A percentile compares a stretch with the other conserved stretches of the same genome.
Evolutionary conservation across 2,113 vertebrate species (phyloP).

Genomic region (Columba janthina): DNA sequence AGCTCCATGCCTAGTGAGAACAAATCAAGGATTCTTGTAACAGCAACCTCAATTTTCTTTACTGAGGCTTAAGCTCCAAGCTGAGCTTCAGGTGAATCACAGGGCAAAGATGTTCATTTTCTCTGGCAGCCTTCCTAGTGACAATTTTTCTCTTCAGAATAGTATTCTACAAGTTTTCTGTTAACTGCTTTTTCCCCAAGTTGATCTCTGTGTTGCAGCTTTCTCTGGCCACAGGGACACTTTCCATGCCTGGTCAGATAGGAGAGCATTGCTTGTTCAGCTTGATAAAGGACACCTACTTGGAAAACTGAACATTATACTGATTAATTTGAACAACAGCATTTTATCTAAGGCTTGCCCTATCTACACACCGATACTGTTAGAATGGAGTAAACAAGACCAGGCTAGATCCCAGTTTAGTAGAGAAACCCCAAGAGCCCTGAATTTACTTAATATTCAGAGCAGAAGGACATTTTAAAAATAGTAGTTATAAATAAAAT

Average conservation of each 20-base stretch:
- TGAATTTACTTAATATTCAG: background rate
- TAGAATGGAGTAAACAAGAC: background rate
- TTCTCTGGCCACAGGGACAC: background rate
- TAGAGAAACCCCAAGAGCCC: background rate
- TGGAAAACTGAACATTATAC: background rate
- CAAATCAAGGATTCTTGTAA: background rate
- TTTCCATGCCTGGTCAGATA: background rate
- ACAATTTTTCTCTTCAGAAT: background rate
- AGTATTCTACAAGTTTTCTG: background rate
- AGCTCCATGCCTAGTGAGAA: background rate
- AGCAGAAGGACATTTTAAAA: background rate
- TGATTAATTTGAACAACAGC: background rate
- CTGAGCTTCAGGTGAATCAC: background rate
- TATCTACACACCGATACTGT: background rate
- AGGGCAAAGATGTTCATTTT: background rate
- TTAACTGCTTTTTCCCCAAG: background rate
- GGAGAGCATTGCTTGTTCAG: background rate
- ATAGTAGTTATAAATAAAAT: background rate
- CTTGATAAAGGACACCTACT: background rate
- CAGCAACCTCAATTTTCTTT: background rate
- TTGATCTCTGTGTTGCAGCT: background rate
- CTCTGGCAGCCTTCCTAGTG: background rate
- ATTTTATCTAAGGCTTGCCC: background rate
- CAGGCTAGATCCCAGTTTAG: background rate
- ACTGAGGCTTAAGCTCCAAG: background rate